Conservation (phyloP, 2,113 vertebrate species). For the Lota lota region DNA sequence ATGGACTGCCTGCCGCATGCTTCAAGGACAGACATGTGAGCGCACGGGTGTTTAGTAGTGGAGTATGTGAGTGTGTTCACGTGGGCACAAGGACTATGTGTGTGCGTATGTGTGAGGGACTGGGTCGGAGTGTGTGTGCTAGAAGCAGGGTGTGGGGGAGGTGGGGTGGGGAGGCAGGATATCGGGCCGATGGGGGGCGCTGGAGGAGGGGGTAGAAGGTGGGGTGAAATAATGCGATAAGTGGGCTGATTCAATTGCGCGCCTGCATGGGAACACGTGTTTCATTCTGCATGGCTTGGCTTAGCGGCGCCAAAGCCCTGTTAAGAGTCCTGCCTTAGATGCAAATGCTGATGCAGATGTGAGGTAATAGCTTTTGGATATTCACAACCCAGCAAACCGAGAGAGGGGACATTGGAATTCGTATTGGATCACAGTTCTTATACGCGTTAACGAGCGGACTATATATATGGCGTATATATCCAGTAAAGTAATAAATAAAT, state of each 20-base stretch:
- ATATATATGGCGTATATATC: too few relatives aligned
- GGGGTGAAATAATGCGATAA: conserved; percentile 50
- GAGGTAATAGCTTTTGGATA: neutral
- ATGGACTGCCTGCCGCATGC: conserved; percentile 46
- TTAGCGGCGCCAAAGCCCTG: neutral
- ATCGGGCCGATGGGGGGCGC: too few relatives aligned
- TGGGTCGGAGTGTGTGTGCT: neutral
- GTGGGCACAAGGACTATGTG: neutral
- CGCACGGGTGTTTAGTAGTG: neutral
- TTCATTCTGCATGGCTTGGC: conserved; percentile 42
- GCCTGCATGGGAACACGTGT: conserved; percentile 46
- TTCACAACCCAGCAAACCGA: too few relatives aligned
- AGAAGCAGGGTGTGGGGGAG: too few relatives aligned
- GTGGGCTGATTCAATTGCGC: conserved; percentile 47
- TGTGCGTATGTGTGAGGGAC: neutral
- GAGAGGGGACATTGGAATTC: too few relatives aligned
- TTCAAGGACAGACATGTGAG: conserved; percentile 48
- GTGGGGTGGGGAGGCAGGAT: neutral
- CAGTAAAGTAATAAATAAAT: neutral
- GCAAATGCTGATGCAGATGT: neutral
- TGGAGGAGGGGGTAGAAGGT: neutral
- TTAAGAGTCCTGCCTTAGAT: too few relatives aligned
- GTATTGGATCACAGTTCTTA: too few relatives aligned
- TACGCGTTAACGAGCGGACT: too few relatives aligned
- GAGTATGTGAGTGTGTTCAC: neutral